These are phyloP conservation scores for Bergia sp. DNA, from an alignment of 92 coral and sea anemone species.

Conservation along the genomic window DNA sequence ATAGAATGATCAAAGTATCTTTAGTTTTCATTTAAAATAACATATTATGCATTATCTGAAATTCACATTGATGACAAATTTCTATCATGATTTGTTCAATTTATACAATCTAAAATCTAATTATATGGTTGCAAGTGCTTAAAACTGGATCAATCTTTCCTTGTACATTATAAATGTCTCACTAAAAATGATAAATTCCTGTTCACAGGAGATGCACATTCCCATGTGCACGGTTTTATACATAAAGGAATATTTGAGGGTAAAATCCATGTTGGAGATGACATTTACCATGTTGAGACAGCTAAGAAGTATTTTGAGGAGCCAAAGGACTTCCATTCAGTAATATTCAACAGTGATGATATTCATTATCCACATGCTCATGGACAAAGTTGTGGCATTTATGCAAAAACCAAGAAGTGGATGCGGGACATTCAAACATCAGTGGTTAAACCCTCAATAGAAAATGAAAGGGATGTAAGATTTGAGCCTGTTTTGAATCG, in stretches of 20 bases:
- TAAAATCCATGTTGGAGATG: slow-evolving; percentile 80
- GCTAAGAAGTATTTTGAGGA: slow-evolving; percentile 79
- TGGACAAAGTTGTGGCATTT: slow-evolving; percentile 80
- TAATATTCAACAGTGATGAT: slow-evolving; percentile 80
- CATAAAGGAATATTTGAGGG: slow-evolving; percentile 91
- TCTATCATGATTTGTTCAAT: too few species aligned
- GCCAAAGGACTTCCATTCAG: slow-evolving; percentile 83
- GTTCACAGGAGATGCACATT: slow-evolving; percentile 64
- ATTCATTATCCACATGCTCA: slow-evolving; percentile 81
- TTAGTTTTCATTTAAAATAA: too few species aligned
- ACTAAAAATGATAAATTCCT: neutral
- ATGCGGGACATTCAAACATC: slow-evolving; percentile 78
- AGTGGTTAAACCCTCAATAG: slow-evolving; percentile 49
- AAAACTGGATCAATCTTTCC: too few species aligned
- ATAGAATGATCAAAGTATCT: too few species aligned
- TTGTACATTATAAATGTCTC: neutral
- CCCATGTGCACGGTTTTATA: slow-evolving; percentile 91
- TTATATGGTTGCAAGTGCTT: too few species aligned
- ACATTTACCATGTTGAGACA: slow-evolving; percentile 85
- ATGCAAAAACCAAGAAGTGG: slow-evolving; percentile 79
- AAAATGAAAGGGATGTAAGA: slow-evolving; percentile 32
- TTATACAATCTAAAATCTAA: too few species aligned
- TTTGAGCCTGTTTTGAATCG: slow-evolving; percentile 72
- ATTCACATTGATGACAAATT: too few species aligned
- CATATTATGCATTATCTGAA: too few species aligned